phyloP scores from a whole-genome alignment of 2,888 invertebrate genomes.

The Platycheirus albimanus region DNA sequence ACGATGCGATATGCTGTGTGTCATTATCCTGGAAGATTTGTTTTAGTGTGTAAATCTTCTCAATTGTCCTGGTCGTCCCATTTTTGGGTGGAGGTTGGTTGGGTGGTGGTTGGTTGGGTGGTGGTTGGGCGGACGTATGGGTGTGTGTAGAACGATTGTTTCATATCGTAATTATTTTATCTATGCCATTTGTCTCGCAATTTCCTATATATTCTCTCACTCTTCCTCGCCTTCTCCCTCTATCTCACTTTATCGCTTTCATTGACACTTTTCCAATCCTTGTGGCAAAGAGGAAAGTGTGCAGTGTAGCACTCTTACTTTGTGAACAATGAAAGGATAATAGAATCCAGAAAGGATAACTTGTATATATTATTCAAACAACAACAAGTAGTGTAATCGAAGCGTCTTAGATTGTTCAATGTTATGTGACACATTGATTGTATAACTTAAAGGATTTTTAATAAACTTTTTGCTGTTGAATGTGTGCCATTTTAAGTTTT shows the following conservation, averaged over 20 bases:
- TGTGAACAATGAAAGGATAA: slow-evolving; percentile 36
- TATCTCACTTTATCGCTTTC: no score
- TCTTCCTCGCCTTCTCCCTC: no score
- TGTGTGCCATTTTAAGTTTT: not conserved
- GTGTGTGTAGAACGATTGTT: slow-evolving; percentile 46
- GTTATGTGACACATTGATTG: slow-evolving; percentile 58
- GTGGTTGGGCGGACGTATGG: not conserved
- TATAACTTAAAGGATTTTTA: slow-evolving; percentile 16
- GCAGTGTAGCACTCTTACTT: no score
- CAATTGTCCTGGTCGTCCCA: slow-evolving; percentile 43
- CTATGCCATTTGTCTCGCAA: not conserved
- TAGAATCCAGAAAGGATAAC: slow-evolving; percentile 30
- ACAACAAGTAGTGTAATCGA: slow-evolving; percentile 8
- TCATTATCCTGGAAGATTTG: slow-evolving; percentile 67
- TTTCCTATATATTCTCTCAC: no score
- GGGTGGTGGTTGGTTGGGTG: not conserved
- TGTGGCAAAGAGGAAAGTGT: not conserved
- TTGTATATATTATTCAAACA: slow-evolving; percentile 15
- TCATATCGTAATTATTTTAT: slow-evolving; percentile 46
- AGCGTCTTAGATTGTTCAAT: slow-evolving; percentile 39
- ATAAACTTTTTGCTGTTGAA: no score
- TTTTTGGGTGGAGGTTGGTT: not conserved
- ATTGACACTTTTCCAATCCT: not conserved
- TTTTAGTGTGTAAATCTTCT: slow-evolving; percentile 66
- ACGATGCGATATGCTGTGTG: slow-evolving; percentile 23